A percentile compares a stretch with the other conserved stretches of the same genome.
Evolutionary conservation across 2,797 vertebrate genomes (phyloP).

Genomic region (Myotis planiceps): DNA sequence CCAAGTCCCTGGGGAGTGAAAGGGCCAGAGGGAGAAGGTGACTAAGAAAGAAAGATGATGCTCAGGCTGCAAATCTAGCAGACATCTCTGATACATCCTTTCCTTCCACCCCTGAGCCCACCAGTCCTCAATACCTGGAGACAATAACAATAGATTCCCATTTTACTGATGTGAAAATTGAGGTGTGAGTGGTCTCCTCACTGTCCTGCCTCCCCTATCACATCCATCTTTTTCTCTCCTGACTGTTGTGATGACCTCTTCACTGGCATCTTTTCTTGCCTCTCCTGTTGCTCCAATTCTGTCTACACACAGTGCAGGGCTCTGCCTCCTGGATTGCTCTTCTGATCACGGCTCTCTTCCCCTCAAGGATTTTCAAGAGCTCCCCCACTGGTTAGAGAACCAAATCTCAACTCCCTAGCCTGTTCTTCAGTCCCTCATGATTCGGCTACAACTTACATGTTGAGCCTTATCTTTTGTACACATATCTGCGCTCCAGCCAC

Average conservation of each 20-base stretch:
- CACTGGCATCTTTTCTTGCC: background rate
- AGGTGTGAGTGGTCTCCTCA: background rate
- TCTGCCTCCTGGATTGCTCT: background rate
- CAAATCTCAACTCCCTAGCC: background rate
- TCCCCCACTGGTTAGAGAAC: background rate
- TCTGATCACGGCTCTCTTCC: background rate
- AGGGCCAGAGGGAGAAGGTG: background rate
- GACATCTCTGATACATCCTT: background rate
- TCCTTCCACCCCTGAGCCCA: too few relatives aligned
- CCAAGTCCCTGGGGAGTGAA: background rate
- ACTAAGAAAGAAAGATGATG: background rate
- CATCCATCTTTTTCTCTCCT: background rate
- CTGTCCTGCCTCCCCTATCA: background rate
- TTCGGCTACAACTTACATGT: background rate
- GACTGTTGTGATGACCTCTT: background rate
- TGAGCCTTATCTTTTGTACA: background rate
- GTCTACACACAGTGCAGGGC: background rate
- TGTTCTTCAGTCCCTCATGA: background rate
- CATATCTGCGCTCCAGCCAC: background rate
- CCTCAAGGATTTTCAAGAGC: background rate
- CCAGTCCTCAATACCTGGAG: background rate
- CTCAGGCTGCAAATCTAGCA: background rate
- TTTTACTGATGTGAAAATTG: background rate
- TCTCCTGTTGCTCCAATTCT: background rate
- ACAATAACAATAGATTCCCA: background rate